Conservation (phyloP, 1,140 invertebrate genomes). For the Periplaneta americana region DNA sequence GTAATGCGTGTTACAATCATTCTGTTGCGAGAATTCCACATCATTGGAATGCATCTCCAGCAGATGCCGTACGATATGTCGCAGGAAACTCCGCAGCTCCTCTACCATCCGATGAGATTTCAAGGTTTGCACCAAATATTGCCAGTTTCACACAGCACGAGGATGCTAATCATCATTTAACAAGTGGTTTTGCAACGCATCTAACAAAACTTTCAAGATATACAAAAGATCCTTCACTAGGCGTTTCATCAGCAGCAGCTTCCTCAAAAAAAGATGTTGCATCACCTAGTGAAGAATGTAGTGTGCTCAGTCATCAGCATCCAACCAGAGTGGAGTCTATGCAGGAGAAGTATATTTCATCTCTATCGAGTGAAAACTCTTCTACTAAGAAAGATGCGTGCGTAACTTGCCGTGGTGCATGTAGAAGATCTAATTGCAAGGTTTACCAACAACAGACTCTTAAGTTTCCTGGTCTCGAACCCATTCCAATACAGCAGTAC, state of each 20-base stretch:
- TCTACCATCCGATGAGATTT: background rate
- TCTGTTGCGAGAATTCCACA: background rate
- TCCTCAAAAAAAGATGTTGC: background rate
- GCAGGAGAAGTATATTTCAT: background rate
- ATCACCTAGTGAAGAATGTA: background rate
- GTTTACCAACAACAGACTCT: background rate
- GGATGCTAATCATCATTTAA: background rate
- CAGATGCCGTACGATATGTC: background rate
- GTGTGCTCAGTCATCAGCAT: background rate
- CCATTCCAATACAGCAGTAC: background rate
- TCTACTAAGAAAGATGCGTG: background rate
- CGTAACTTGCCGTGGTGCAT: background rate
- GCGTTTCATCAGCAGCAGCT: background rate
- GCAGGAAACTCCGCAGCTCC: background rate
- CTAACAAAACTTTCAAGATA: background rate
- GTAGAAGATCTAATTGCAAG: background rate
- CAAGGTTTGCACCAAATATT: background rate
- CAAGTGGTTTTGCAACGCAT: background rate
- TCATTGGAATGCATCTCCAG: background rate
- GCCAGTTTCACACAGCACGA: background rate
- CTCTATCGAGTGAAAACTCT: background rate
- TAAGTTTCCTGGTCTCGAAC: background rate
- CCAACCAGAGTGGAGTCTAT: background rate
- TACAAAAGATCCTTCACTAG: background rate
- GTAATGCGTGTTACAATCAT: constrained; percentile 2